Evolutionary conservation across 2,113 vertebrate genomes (phyloP).

Genomic region (Apaloderma vittatum): DNA sequence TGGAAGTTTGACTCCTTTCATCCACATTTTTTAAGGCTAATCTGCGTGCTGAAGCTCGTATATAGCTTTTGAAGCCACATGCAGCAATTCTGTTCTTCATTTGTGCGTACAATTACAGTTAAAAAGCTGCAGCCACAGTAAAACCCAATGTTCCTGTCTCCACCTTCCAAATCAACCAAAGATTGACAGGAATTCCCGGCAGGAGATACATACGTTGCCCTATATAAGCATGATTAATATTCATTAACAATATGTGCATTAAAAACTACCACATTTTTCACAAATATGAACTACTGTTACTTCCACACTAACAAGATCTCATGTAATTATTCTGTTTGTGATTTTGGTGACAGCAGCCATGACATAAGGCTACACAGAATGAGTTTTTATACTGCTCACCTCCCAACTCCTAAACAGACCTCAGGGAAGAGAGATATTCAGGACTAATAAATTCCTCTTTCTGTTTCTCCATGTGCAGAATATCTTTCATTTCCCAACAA

Average conservation of each 20-base stretch:
- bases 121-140: background rate
- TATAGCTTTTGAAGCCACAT: background rate
- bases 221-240: background rate
- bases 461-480: background rate
- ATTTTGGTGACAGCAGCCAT: background rate
- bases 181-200: background rate
- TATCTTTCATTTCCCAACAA: background rate
- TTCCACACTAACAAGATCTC: background rate
- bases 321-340: background rate
- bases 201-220: background rate
- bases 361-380: background rate
- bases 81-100: background rate
- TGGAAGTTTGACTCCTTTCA: background rate
- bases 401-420: background rate
- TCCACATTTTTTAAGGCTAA: background rate
- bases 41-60: background rate
- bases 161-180: background rate
- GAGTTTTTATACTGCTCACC: background rate
- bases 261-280: background rate
- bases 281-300: background rate
- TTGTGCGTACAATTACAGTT: background rate
- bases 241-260: background rate
- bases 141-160: background rate
- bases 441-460: background rate
- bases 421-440: background rate